Evolutionary conservation across 2,113 vertebrate species (phyloP).

Genomic region (Limnothrissa miodon): DNA sequence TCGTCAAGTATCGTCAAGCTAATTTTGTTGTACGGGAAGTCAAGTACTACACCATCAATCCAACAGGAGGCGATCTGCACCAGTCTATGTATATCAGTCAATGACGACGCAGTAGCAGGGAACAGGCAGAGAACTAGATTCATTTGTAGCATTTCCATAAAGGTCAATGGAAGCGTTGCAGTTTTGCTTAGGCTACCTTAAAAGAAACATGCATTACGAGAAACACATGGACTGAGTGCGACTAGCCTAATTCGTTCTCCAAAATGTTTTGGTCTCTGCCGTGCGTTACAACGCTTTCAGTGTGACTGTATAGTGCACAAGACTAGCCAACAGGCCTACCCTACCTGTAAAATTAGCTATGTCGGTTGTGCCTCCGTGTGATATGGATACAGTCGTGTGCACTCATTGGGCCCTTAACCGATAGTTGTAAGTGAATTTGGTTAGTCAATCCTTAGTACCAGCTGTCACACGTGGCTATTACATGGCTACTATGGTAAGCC

Average conservation of each 20-base stretch:
- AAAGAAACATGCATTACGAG: not conserved
- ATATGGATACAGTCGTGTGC: not conserved
- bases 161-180: too few relatives aligned
- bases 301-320: not conserved
- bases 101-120: not conserved
- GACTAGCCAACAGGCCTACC: not conserved
- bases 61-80: constrained; percentile 2
- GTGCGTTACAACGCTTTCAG: not conserved
- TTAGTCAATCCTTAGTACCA: not conserved
- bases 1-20: not conserved
- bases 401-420: not conserved
- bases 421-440: not conserved
- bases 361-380: not conserved
- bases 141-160: too few relatives aligned
- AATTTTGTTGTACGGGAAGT: not conserved
- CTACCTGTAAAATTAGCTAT: not conserved
- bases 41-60: not conserved
- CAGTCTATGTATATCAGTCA: not conserved
- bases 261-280: too few relatives aligned
- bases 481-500: too few relatives aligned
- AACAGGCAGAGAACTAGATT: not conserved
- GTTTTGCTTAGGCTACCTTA: not conserved
- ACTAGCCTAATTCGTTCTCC: not conserved
- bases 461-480: not conserved
- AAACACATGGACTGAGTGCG: not conserved